phyloP scores from a whole-genome alignment of 2,113 vertebrate genomes.

The Cettia cetti region DNA sequence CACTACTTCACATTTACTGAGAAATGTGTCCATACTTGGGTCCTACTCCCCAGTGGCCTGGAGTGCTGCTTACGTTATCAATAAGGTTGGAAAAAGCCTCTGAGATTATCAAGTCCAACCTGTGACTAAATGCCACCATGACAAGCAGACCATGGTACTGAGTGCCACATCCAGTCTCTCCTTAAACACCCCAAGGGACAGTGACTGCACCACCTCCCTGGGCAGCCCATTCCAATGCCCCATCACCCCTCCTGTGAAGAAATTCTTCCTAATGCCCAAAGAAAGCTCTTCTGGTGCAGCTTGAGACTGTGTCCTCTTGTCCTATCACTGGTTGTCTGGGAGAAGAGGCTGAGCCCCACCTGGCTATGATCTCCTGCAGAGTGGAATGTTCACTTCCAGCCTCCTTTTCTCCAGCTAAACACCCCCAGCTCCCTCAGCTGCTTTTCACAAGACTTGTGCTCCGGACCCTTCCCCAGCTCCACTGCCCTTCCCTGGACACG shows the following conservation, averaged over 20 bases:
- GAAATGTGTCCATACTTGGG: not conserved
- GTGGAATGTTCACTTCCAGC: too few species aligned
- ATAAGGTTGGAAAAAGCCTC: not conserved
- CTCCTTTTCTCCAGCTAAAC: not conserved
- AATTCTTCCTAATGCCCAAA: not conserved
- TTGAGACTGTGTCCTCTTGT: not conserved
- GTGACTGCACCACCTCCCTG: not conserved
- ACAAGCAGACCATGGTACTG: not conserved
- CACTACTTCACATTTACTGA: not conserved
- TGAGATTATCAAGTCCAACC: not conserved
- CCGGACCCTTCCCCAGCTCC: not conserved
- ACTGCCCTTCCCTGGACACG: not conserved
- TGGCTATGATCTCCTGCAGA: not conserved
- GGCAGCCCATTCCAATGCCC: too few species aligned
- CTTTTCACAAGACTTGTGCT: not conserved
- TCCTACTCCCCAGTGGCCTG: accelerated
- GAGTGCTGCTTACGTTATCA: not conserved
- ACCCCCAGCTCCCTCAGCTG: accelerated
- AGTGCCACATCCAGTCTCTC: not conserved
- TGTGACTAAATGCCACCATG: accelerated
- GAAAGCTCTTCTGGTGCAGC: not conserved
- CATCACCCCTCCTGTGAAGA: not conserved
- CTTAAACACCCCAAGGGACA: not conserved
- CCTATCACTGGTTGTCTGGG: not conserved
- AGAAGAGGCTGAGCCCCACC: not conserved